Conservation (phyloP, 2,113 vertebrate species). For the Xiphophorus hellerii region DNA sequence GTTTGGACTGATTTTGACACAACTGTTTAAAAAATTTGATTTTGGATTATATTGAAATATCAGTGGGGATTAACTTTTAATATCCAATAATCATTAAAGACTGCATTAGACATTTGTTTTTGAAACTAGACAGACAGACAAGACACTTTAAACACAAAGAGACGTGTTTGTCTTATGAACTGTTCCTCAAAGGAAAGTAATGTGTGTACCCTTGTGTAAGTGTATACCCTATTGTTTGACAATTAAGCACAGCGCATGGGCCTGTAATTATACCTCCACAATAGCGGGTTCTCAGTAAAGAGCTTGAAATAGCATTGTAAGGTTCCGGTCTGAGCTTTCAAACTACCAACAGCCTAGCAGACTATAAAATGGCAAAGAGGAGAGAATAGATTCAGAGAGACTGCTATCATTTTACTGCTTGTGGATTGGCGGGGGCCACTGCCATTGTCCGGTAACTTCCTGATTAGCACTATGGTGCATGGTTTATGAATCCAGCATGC, state of each 20-base stretch:
- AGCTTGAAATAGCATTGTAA: conserved; percentile 80
- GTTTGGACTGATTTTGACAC: too few relatives aligned
- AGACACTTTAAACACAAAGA: conserved; percentile 52
- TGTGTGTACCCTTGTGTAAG: conserved; percentile 78
- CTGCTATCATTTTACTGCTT: conserved; percentile 70
- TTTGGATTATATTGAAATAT: too few relatives aligned
- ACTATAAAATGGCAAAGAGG: conserved; percentile 76
- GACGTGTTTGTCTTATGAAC: conserved; percentile 62
- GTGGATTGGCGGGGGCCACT: conserved; percentile 68
- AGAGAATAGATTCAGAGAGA: conserved; percentile 74
- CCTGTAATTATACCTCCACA: conserved; percentile 83
- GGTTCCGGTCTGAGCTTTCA: conserved; percentile 78
- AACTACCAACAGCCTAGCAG: conserved; percentile 74
- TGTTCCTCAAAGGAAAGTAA: conserved; percentile 70
- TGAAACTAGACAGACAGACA: conserved; percentile 6
- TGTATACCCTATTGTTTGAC: conserved; percentile 84
- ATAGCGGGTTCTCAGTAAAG: conserved; percentile 79
- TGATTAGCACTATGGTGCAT: conserved; percentile 63
- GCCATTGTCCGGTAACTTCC: conserved; percentile 77
- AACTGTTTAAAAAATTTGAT: too few relatives aligned
- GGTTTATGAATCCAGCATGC: conserved; percentile 62
- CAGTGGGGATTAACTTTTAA: too few relatives aligned
- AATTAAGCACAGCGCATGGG: conserved; percentile 82
- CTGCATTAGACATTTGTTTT: too few relatives aligned
- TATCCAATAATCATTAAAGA: too few relatives aligned